Percentiles rank a stretch among this genome's conserved stretches.
Conservation (phyloP, 2,888 invertebrate species). For the Blastobasis lacticolella region DNA sequence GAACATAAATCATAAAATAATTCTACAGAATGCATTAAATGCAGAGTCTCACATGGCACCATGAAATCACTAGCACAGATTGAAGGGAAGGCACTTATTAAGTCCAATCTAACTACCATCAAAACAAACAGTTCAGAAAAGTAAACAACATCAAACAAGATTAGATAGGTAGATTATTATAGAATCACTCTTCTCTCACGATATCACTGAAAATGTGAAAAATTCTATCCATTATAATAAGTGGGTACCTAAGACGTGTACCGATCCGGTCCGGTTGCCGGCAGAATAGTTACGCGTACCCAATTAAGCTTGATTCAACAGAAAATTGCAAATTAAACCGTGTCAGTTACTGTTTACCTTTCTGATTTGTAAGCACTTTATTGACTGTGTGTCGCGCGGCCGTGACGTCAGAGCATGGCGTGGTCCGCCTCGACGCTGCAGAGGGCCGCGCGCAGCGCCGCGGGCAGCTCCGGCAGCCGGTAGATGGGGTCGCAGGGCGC, state of each 20-base stretch:
- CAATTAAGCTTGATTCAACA: not conserved
- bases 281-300: not conserved
- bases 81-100: constrained; percentile 27
- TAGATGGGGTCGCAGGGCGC: constrained; percentile 58
- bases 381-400: too few species aligned
- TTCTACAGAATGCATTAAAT: constrained; percentile 11
- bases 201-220: not conserved
- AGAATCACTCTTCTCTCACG: not conserved
- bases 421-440: constrained; percentile 42
- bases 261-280: not conserved
- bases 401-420: constrained; percentile 26
- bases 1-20: not conserved
- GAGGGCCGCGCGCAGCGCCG: constrained; percentile 42
- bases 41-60: constrained; percentile 37
- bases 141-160: too few species aligned
- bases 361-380: not conserved
- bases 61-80: constrained; percentile 18
- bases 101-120: not conserved
- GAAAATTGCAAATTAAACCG: not conserved
- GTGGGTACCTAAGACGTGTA: not conserved
- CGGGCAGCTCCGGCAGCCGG: constrained; percentile 48
- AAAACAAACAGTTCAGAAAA: too few species aligned
- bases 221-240: not conserved
- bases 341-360: not conserved
- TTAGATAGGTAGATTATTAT: not conserved